A percentile compares a stretch with the other conserved stretches of the same genome.
These are phyloP conservation scores for Babylonia areolata DNA, from an alignment of 1,140 invertebrate genomes.

Conservation along the genomic window DNA sequence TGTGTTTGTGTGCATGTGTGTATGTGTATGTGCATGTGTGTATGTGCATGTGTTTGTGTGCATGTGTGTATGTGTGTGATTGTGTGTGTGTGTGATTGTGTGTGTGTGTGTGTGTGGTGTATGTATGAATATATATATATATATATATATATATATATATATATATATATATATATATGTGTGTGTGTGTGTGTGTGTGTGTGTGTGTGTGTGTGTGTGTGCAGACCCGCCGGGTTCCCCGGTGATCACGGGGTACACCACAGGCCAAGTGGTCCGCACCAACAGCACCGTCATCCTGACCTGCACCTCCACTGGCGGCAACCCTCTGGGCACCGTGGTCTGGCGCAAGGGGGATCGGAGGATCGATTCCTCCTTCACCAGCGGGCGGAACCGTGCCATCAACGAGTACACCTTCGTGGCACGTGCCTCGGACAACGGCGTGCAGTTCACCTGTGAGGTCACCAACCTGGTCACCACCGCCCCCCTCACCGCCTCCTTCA, in stretches of 20 bases:
- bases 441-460: conserved; percentile 93
- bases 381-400: conserved; percentile 78
- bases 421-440: conserved; percentile 92
- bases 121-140: not conserved
- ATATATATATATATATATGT: not conserved
- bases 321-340: conserved; percentile 94
- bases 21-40: no score
- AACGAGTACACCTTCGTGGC: conserved; percentile 82
- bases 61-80: not conserved
- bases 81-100: not conserved
- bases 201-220: not conserved
- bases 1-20: no score
- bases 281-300: conserved; percentile 91
- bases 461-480: conserved; percentile 92
- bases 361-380: conserved; percentile 88
- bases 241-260: conserved; percentile 93
- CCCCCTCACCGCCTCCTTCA: conserved; percentile 88
- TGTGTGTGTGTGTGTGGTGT: not conserved
- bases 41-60: no score
- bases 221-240: conserved; percentile 93
- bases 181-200: not conserved
- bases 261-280: conserved; percentile 89
- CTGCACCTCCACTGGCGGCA: conserved; percentile 93
- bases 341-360: conserved; percentile 95
- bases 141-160: not conserved